Percentiles rank a stretch among this genome's conserved stretches.
Evolutionary conservation across 2,113 vertebrate genomes (phyloP).

Genomic region (Myiopsitta monachus): DNA sequence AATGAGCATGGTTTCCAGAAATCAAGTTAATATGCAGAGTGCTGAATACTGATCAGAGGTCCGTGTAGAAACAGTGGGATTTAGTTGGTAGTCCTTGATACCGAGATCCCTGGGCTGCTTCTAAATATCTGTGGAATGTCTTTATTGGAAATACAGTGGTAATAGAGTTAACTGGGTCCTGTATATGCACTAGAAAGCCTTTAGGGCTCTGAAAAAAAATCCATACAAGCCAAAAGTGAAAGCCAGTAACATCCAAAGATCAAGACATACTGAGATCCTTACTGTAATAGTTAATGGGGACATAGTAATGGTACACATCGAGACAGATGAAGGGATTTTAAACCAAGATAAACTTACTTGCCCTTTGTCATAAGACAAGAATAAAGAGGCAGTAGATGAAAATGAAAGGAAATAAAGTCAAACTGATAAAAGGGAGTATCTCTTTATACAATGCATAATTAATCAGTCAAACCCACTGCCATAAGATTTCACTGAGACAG

Average conservation of each 20-base stretch:
- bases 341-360: conserved; percentile 26
- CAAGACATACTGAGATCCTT: background rate
- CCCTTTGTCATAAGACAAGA: conserved; percentile 23
- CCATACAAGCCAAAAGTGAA: background rate
- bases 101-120: background rate
- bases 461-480: background rate
- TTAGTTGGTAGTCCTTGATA: background rate
- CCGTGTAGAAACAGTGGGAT: background rate
- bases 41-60: background rate
- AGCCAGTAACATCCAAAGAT: background rate
- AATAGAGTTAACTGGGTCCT: background rate
- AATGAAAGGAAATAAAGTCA: conserved; percentile 38
- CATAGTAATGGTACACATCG: background rate
- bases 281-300: background rate
- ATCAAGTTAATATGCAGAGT: background rate
- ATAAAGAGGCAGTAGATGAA: conserved; percentile 11
- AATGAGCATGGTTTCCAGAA: background rate
- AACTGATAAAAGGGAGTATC: conserved; percentile 28
- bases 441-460: conserved; percentile 35
- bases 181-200: background rate
- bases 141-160: background rate
- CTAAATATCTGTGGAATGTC: background rate
- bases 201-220: background rate
- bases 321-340: background rate
- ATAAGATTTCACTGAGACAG: conserved; percentile 11